A percentile compares a stretch with the other conserved stretches of the same genome.
Evolutionary conservation across 2,113 vertebrate genomes (phyloP).

Genomic region (Macheiramphus alcinus): DNA sequence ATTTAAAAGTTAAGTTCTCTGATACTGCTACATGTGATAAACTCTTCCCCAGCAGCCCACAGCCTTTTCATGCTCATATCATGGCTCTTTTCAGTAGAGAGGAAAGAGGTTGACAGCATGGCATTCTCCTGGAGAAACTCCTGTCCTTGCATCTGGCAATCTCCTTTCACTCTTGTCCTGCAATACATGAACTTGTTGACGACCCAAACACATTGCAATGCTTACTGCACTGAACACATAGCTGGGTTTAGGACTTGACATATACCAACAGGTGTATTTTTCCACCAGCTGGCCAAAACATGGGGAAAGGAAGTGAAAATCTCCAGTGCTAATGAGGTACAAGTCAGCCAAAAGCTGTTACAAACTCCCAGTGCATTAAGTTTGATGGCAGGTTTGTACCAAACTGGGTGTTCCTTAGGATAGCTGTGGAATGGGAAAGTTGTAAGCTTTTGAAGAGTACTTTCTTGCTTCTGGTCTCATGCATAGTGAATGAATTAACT

Average conservation of each 20-base stretch:
- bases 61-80: not conserved
- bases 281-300: not conserved
- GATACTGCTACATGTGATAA: not conserved
- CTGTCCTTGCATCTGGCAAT: not conserved
- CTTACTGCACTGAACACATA: not conserved
- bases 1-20: not conserved
- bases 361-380: not conserved
- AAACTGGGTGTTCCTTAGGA: not conserved
- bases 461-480: not conserved
- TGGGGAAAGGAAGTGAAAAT: not conserved
- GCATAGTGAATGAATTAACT: not conserved
- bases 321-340: not conserved
- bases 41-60: not conserved
- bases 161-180: not conserved
- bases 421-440: not conserved
- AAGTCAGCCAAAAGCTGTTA: not conserved
- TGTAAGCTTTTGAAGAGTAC: not conserved
- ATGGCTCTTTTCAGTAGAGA: not conserved
- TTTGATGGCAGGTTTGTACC: not conserved
- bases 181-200: not conserved
- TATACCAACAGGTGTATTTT: not conserved
- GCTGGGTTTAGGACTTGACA: not conserved
- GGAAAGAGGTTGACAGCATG: not conserved
- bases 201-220: not conserved
- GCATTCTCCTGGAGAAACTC: not conserved